These are phyloP conservation scores for Aelia acuminata DNA, from an alignment of 2,888 invertebrate species.

Conservation along the genomic window DNA sequence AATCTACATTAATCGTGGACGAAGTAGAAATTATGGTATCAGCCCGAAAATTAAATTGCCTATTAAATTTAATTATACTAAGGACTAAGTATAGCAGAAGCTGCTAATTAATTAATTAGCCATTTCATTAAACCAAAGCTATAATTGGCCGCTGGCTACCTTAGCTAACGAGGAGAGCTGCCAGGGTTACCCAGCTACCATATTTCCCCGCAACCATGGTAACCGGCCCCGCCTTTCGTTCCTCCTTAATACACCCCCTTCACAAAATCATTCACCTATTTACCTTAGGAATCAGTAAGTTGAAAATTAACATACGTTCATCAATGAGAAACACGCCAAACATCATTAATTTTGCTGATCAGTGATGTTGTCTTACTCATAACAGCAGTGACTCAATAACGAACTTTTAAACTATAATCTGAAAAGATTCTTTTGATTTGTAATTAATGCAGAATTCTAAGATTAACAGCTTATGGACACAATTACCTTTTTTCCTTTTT, in stretches of 20 bases:
- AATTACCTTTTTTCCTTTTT: too few relatives aligned
- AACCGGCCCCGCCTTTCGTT: constrained; percentile 38
- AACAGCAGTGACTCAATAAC: too few relatives aligned
- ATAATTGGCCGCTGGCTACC: constrained; percentile 22
- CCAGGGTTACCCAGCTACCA: constrained; percentile 14
- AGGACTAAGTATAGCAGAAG: neutral
- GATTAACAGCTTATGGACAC: too few relatives aligned
- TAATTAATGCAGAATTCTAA: too few relatives aligned
- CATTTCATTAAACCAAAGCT: constrained; percentile 24
- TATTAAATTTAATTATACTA: constrained; percentile 7
- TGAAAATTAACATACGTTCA: neutral
- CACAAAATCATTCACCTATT: constrained; percentile 34
- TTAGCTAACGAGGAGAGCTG: constrained; percentile 32
- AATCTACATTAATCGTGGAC: neutral
- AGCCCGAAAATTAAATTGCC: neutral
- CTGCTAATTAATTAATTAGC: constrained; percentile 19
- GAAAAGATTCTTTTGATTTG: too few relatives aligned
- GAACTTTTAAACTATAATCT: too few relatives aligned
- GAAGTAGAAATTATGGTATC: neutral
- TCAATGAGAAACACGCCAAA: neutral
- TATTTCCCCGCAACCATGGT: constrained; percentile 50
- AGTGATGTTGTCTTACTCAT: too few relatives aligned
- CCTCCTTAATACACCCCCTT: constrained; percentile 22
- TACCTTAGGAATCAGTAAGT: neutral
- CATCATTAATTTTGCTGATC: neutral